Evolutionary conservation across 2,797 vertebrate species (phyloP).

Genomic region (Anolis apletophallus): DNA sequence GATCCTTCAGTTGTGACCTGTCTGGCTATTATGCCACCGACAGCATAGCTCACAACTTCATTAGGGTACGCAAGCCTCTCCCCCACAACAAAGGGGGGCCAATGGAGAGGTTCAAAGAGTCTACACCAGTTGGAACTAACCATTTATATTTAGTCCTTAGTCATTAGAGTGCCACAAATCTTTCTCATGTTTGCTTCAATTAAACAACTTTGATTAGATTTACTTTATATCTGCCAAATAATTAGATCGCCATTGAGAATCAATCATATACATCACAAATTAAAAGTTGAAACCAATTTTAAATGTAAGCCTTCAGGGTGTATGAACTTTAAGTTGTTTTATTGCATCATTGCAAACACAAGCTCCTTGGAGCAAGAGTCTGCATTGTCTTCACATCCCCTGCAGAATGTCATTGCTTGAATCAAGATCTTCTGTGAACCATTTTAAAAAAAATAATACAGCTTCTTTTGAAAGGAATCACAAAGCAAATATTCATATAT

Average conservation of each 20-base stretch:
- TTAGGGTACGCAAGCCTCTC: too few species aligned
- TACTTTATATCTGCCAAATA: slow-evolving; percentile 31
- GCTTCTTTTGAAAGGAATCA: not conserved
- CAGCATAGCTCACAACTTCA: too few species aligned
- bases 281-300: slow-evolving; percentile 17
- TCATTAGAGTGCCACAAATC: not conserved
- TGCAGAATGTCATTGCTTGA: not conserved
- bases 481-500: slow-evolving; percentile 28
- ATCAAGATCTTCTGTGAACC: slow-evolving; percentile 3
- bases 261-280: not conserved
- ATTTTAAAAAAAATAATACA: slow-evolving; percentile 23
- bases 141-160: too few species aligned
- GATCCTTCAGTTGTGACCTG: too few species aligned
- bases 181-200: not conserved
- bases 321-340: slow-evolving; percentile 6
- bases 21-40: too few species aligned
- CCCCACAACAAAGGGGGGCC: too few species aligned
- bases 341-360: not conserved
- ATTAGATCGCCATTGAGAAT: slow-evolving; percentile 6
- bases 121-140: too few species aligned
- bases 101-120: too few species aligned
- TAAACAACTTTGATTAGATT: slow-evolving; percentile 38
- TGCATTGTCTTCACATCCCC: not conserved
- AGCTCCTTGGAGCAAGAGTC: not conserved
- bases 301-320: not conserved